Evolutionary conservation across 1,140 invertebrate genomes (phyloP).

Genomic region (Drosophila seguyi): DNA sequence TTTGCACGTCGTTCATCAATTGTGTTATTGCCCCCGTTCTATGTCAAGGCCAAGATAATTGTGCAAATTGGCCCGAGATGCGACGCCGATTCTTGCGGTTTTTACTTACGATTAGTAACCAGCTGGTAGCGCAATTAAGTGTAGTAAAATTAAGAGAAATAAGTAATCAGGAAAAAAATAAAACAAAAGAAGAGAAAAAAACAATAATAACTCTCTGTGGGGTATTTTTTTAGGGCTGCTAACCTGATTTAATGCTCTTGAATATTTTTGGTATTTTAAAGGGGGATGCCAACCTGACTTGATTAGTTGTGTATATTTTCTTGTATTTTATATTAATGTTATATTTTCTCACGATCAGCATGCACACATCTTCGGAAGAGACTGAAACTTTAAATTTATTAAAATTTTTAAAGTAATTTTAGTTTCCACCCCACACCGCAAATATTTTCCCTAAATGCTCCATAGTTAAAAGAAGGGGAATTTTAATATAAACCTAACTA

Average conservation of each 20-base stretch:
- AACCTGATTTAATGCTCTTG: not conserved
- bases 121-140: conserved; percentile 14
- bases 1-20: conserved; percentile 1
- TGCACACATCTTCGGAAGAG: no score
- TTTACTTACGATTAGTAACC: conserved; percentile 13
- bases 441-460: no score
- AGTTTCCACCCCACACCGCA: no score
- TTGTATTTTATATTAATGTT: not conserved
- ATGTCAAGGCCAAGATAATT: conserved; percentile 36
- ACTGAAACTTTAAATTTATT: no score
- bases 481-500: no score
- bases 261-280: not conserved
- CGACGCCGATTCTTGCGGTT: conserved; percentile 1
- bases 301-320: not conserved
- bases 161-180: conserved; percentile 4
- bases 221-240: not conserved
- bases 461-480: no score
- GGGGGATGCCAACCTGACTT: not conserved
- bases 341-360: no score
- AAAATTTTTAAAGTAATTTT: no score
- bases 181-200: conserved; percentile 9
- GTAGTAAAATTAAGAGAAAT: conserved; percentile 7
- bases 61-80: conserved; percentile 18
- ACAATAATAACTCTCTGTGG: conserved; percentile 6
- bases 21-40: conserved; percentile 21